Evolutionary conservation across 1,140 invertebrate genomes (phyloP).

Genomic region (Apocrypta bakeri): DNA sequence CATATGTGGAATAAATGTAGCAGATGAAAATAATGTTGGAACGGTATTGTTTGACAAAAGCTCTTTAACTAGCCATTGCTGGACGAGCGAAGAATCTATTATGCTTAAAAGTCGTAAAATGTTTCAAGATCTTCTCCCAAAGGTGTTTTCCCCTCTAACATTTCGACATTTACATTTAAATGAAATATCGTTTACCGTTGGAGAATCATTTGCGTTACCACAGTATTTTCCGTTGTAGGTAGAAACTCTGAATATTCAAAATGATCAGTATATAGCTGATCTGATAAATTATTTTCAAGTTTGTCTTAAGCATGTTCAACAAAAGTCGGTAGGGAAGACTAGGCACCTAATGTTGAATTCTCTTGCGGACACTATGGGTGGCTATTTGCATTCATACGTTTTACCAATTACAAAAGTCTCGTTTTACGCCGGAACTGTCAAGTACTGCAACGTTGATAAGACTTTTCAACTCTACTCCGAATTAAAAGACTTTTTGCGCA

Average conservation of each 20-base stretch:
- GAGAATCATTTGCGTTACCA: too few relatives aligned
- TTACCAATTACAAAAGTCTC: conserved; percentile 76
- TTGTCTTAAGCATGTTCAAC: conserved; percentile 72
- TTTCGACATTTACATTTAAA: too few relatives aligned
- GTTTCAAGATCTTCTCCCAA: conserved; percentile 66
- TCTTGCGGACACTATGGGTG: conserved; percentile 74
- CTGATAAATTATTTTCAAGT: conserved; percentile 75
- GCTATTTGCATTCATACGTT: conserved; percentile 75
- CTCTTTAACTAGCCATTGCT: conserved; percentile 57
- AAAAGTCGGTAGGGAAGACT: conserved; percentile 68
- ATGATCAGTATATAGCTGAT: conserved; percentile 62
- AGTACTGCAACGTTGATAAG: conserved; percentile 74
- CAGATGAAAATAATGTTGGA: conserved; percentile 58
- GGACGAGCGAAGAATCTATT: conserved; percentile 64
- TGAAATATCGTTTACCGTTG: too few relatives aligned
- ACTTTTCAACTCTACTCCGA: conserved; percentile 76
- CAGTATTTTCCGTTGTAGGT: conserved; percentile 52
- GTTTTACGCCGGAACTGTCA: conserved; percentile 78
- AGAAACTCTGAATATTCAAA: conserved; percentile 58
- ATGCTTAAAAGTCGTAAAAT: conserved; percentile 61
- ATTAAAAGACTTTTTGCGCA: conserved; percentile 75
- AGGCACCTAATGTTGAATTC: conserved; percentile 74
- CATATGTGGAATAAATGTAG: background rate
- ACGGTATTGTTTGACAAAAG: conserved; percentile 65
- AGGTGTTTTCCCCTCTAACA: conserved; percentile 58